Evolutionary conservation across 2,888 invertebrate genomes (phyloP), one percentile per base, ranked within the genome.

Genomic region (Zygogramma bicolorata): DNA sequence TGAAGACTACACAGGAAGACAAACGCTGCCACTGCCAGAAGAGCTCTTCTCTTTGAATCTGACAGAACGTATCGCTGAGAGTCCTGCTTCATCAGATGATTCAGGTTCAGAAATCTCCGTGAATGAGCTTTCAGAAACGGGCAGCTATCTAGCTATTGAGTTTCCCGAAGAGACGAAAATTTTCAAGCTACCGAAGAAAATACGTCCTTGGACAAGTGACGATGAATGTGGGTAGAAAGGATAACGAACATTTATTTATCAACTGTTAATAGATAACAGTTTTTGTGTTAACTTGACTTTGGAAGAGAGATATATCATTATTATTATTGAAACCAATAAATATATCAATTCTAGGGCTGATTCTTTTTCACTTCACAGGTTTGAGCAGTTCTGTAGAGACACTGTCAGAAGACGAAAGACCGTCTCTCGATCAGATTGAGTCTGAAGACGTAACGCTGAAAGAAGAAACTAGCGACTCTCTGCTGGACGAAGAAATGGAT

Each of bases 1-100:
- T 0, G 83, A 86, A 53, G 82, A 84, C 60, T 74, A 81, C 42
- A 80, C 83, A 67, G 85, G 85, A 1, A 79, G 81, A 27, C 49
- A 71, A 2, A 63, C 69, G 18, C 42, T 85, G 31, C 84, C 85
- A 1, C 29, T 75, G 18, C 86, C 86, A 1, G 76, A 79, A 13
- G 74, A 84, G 5, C 67, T 86, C 20, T 84, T 85, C 70, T 62
- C 67, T 10, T 27, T 84, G 10, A 73, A 73, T 7, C 22, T 46
- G 29, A 42, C 6, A 1, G 46, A 29, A 18, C 34, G 15, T 20
- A n/a, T 27, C 27, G 22, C 18, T 22, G 62, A 63, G 13, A 42
- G 3, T 40, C 27, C 25, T 13, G 18, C 31, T 25, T 15, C 27
- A 29, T 46, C 65, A n/a, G 31, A 10, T 46, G 65, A n/a, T 34